phyloP scores from a whole-genome alignment of 2,888 invertebrate species.

The Leucophenga maculata region DNA sequence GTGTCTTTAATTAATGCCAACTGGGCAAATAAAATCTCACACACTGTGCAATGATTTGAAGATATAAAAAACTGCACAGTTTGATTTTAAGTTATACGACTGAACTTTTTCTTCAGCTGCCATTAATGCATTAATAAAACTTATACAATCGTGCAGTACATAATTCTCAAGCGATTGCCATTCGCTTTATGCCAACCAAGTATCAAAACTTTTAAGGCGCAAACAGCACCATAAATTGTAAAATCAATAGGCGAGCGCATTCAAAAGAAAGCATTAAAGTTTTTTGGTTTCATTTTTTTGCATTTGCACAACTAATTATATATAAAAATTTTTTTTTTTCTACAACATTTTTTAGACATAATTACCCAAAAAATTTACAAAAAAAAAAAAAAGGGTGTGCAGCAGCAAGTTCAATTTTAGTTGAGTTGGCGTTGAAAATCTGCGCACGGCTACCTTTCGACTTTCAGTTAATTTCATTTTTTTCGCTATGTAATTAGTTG shows the following conservation, averaged over 20 bases:
- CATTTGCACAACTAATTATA: slow-evolving; percentile 52
- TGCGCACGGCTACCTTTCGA: slow-evolving; percentile 15
- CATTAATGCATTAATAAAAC: too few relatives aligned
- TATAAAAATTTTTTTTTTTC: slow-evolving; percentile 17
- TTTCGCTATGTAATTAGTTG: slow-evolving; percentile 11
- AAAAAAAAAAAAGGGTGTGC: slow-evolving; percentile 1
- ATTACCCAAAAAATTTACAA: slow-evolving; percentile 44
- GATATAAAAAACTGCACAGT: too few relatives aligned
- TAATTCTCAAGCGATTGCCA: neutral
- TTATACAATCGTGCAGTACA: neutral
- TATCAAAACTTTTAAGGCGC: too few relatives aligned
- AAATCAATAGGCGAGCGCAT: slow-evolving; percentile 47
- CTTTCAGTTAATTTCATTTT: slow-evolving; percentile 16
- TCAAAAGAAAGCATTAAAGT: slow-evolving; percentile 16
- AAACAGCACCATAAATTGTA: slow-evolving; percentile 37
- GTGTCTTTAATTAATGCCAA: too few relatives aligned
- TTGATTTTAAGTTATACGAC: too few relatives aligned
- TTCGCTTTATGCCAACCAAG: neutral
- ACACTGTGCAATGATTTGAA: too few relatives aligned
- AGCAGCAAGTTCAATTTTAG: neutral
- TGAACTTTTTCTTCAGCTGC: too few relatives aligned
- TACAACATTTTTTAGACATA: slow-evolving; percentile 30
- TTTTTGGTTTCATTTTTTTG: slow-evolving; percentile 29
- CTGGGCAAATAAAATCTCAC: too few relatives aligned
- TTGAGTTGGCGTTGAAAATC: slow-evolving; percentile 21